These are phyloP conservation scores for Crotalus helleri DNA, from an alignment of 2,113 vertebrate genomes.

Conservation along the genomic window DNA sequence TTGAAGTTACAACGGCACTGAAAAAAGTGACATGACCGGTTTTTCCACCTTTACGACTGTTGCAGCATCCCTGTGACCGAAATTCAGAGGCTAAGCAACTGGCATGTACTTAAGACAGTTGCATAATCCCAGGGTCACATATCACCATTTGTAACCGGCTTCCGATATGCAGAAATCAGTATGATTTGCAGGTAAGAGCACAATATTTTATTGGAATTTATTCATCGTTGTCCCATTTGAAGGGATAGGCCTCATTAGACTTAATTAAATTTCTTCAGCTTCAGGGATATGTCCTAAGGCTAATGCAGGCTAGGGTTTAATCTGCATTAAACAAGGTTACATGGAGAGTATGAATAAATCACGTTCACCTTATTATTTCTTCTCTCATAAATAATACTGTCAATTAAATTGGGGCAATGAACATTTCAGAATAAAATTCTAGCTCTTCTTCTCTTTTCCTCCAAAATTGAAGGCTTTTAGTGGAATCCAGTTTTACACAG, in stretches of 20 bases:
- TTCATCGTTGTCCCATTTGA: neutral
- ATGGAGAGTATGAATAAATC: neutral
- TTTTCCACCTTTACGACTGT: too few relatives aligned
- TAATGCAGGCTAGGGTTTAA: neutral
- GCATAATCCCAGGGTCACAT: too few relatives aligned
- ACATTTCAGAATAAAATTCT: neutral
- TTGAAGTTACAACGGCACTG: too few relatives aligned
- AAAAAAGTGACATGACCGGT: too few relatives aligned
- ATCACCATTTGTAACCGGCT: too few relatives aligned
- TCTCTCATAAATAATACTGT: neutral
- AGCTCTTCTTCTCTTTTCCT: neutral
- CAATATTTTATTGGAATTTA: neutral
- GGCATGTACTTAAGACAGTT: too few relatives aligned
- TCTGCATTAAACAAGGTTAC: neutral
- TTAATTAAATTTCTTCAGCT: neutral
- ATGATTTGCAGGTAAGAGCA: neutral
- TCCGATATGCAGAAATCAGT: neutral
- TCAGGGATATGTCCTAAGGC: neutral
- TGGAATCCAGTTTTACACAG: neutral
- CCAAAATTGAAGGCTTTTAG: neutral
- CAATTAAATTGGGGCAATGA: neutral
- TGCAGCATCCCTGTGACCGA: too few relatives aligned
- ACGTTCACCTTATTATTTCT: neutral
- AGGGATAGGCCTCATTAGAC: neutral
- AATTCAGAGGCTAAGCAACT: too few relatives aligned